phyloP scores from a whole-genome alignment of 2,113 vertebrate genomes.

The Epinephelus fuscoguttatus region DNA sequence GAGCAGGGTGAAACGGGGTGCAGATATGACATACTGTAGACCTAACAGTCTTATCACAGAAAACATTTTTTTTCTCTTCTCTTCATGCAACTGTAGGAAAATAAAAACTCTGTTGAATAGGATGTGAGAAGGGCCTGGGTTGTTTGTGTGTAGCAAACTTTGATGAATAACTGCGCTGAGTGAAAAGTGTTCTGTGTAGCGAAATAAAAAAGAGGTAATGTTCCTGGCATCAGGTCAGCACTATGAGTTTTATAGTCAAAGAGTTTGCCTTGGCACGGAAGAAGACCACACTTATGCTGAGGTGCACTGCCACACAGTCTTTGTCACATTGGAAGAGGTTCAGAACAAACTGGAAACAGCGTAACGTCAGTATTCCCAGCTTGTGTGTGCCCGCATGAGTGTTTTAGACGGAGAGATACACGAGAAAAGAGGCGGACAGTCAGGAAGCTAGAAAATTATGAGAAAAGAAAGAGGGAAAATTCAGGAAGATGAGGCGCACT shows the following conservation, averaged over 20 bases:
- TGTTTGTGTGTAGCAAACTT: conserved; percentile 62
- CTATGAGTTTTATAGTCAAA: conserved; percentile 82
- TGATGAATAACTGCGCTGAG: conserved; percentile 73
- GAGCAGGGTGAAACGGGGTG: conserved; percentile 54
- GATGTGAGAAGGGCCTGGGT: conserved; percentile 31
- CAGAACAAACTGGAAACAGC: conserved; percentile 85
- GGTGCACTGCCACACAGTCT: conserved; percentile 82
- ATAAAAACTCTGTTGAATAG: conserved; percentile 20
- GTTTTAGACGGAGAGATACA: conserved; percentile 52
- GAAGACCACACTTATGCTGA: conserved; percentile 83
- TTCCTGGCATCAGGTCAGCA: conserved; percentile 81
- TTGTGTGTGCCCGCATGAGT: conserved; percentile 45
- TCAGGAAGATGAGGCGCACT: conserved; percentile 26
- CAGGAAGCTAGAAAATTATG: conserved; percentile 32
- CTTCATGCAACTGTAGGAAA: background rate
- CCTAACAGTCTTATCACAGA: conserved; percentile 41
- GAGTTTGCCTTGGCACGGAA: conserved; percentile 82
- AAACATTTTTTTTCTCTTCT: background rate
- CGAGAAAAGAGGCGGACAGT: conserved; percentile 42
- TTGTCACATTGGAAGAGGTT: conserved; percentile 83
- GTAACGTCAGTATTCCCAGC: conserved; percentile 79
- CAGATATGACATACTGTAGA: conserved; percentile 55
- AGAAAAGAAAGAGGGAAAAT: conserved; percentile 31
- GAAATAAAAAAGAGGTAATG: conserved; percentile 82
- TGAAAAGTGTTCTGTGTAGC: conserved; percentile 70